Conservation (phyloP, 2,888 invertebrate species). For the Andrena trimmerana region DNA sequence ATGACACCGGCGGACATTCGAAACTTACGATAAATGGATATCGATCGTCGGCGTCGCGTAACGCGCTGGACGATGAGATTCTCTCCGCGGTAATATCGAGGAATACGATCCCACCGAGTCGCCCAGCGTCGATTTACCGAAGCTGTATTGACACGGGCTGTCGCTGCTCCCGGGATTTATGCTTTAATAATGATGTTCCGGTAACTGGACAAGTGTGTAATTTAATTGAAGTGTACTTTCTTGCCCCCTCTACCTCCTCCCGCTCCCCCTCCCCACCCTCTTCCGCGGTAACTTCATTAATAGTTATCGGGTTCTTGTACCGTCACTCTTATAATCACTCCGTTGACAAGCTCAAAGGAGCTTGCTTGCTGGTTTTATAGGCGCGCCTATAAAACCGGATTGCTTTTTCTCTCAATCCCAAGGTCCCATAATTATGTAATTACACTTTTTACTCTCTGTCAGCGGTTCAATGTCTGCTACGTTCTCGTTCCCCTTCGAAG, state of each 20-base stretch:
- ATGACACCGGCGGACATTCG: conserved; percentile 8
- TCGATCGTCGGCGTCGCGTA: not conserved
- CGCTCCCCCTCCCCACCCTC: not conserved
- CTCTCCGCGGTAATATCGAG: not conserved
- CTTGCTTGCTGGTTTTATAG: conserved; percentile 37
- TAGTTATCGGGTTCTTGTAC: conserved; percentile 38
- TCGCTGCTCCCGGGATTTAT: not conserved
- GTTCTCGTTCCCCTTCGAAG: conserved; percentile 25
- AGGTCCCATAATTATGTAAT: conserved; percentile 66
- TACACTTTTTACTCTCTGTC: conserved; percentile 47
- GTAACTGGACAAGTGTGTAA: conserved; percentile 36
- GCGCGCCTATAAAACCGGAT: conserved; percentile 64
- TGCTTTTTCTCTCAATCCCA: conserved; percentile 55
- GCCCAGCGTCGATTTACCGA: not conserved
- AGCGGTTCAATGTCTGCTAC: conserved; percentile 48
- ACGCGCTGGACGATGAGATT: not conserved
- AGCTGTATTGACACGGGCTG: too few relatives aligned
- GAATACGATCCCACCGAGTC: not conserved
- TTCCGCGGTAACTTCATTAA: conserved; percentile 36
- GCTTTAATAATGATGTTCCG: conserved; percentile 27
- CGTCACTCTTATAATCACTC: conserved; percentile 41
- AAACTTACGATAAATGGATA: not conserved
- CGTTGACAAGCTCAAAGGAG: conserved; percentile 63
- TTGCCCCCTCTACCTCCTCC: not conserved
- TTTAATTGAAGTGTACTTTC: conserved; percentile 41